Evolutionary conservation across 2,113 vertebrate genomes (phyloP).

Genomic region (Sakesphorus luctuosus): DNA sequence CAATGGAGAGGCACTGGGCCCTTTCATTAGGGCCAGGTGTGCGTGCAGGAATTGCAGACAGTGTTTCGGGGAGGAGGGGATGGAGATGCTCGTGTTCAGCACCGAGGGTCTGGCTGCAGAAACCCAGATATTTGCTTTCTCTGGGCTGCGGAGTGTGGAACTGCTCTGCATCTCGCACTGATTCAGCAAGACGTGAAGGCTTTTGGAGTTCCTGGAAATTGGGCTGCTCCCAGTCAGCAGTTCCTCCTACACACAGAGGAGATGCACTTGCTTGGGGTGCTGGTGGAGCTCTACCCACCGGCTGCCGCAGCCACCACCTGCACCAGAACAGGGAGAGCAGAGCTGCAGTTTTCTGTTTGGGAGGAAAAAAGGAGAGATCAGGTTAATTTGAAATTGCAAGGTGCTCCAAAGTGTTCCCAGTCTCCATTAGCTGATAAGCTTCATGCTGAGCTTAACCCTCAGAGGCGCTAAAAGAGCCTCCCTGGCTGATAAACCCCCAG

Average conservation of each 20-base stretch:
- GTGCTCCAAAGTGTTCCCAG: neutral
- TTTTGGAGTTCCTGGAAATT: neutral
- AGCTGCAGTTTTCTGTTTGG: neutral
- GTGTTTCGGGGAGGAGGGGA: neutral
- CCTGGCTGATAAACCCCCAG: neutral
- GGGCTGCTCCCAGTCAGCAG: conserved; percentile 3
- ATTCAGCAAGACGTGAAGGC: neutral
- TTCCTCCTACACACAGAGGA: neutral
- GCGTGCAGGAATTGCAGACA: neutral
- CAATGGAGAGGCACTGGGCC: neutral
- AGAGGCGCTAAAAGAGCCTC: neutral
- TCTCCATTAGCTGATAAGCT: neutral
- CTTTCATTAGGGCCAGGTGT: neutral
- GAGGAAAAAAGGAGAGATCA: neutral
- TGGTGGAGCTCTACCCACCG: neutral
- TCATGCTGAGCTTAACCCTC: neutral
- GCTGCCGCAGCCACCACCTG: neutral
- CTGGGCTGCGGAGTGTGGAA: neutral
- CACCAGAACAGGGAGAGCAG: neutral
- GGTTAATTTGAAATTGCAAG: neutral
- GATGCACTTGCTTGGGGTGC: neutral
- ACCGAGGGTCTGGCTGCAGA: neutral
- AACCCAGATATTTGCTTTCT: neutral
- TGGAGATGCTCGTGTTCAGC: accelerated
- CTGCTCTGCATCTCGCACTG: neutral